Percentiles rank a stretch among this genome's conserved stretches.
Conservation (phyloP, 2,888 invertebrate genomes). For the Papilio demoleus region DNA sequence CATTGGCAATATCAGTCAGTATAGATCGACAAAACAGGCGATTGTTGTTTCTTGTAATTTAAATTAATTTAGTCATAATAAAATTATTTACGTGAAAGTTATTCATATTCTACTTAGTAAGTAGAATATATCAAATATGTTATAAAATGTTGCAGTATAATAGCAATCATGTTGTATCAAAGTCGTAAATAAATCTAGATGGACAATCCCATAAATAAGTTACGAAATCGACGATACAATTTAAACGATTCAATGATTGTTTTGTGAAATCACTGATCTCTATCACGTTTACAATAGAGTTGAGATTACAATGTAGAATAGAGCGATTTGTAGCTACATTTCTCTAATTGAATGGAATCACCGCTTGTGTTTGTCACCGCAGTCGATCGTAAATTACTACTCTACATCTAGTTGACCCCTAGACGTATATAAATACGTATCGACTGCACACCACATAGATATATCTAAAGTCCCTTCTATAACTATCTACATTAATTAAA, state of each 20-base stretch:
- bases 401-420: conserved; percentile 37
- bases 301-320: not conserved
- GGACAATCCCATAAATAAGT: conserved; percentile 19
- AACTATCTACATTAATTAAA: not conserved
- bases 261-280: not conserved
- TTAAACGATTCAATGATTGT: conserved; percentile 9
- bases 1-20: too few relatives aligned
- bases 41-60: too few relatives aligned
- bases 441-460: not conserved
- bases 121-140: not conserved
- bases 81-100: not conserved
- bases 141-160: not conserved
- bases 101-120: not conserved
- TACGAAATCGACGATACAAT: conserved; percentile 24
- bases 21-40: too few relatives aligned
- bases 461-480: not conserved
- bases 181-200: conserved; percentile 13
- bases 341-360: conserved; percentile 18
- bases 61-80: too few relatives aligned
- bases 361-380: conserved; percentile 50
- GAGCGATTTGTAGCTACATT: conserved; percentile 3
- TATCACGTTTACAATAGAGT: not conserved
- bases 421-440: not conserved
- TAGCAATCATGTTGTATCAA: not conserved
- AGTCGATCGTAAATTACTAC: conserved; percentile 55